These are phyloP conservation scores for Pongo pygmaeus DNA, from an alignment of 2,113 vertebrate species.

Conservation along the genomic window DNA sequence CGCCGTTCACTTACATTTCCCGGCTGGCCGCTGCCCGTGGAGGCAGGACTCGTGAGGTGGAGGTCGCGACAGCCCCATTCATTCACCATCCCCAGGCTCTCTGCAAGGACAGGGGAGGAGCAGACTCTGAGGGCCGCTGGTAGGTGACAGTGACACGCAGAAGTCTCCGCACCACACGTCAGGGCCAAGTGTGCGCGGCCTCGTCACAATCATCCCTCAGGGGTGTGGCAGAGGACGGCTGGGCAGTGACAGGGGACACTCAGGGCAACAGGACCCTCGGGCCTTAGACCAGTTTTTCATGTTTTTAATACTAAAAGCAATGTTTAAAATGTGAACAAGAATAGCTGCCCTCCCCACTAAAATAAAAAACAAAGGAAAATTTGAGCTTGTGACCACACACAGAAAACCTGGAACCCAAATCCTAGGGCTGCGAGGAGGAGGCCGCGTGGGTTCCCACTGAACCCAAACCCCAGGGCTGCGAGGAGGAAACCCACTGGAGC, in stretches of 20 bases:
- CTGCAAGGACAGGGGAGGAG: constrained; percentile 85
- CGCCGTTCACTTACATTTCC: constrained; percentile 85
- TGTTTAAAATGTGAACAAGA: background rate
- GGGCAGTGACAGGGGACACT: rapidly evolving
- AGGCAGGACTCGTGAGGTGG: constrained; percentile 79
- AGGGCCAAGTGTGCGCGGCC: background rate
- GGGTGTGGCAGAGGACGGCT: no score
- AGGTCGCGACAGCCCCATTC: constrained; percentile 89
- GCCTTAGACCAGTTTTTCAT: background rate
- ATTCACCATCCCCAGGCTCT: constrained; percentile 83
- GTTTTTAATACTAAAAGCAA: background rate
- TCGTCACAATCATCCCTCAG: background rate
- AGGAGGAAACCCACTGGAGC: rapidly evolving
- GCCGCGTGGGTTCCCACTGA: no score
- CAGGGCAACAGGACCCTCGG: rapidly evolving
- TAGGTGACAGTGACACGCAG: constrained; percentile 85
- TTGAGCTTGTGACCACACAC: background rate
- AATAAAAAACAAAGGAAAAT: background rate
- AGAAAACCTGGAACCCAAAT: background rate
- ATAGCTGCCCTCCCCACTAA: background rate
- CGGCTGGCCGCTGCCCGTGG: constrained; percentile 86
- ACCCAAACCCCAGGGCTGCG: no score
- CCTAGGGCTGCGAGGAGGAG: background rate
- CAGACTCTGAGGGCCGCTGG: constrained; percentile 84
- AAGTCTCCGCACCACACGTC: background rate